Evolutionary conservation across 2,113 vertebrate species (phyloP).

Genomic region (Podilymbus podiceps): DNA sequence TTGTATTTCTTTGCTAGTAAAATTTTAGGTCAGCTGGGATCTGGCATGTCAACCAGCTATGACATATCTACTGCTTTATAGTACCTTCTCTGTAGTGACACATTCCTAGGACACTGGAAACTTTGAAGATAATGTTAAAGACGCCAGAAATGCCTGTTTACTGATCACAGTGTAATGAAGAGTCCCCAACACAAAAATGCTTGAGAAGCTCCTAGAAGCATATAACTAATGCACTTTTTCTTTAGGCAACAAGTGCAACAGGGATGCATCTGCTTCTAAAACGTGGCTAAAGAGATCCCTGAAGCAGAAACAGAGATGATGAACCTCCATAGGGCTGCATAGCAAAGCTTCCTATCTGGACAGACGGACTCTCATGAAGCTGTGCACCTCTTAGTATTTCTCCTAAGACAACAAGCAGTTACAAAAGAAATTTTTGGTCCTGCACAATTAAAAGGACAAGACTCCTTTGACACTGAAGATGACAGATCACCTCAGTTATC

Average conservation of each 20-base stretch:
- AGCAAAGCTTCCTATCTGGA: neutral
- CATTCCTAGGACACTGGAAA: neutral
- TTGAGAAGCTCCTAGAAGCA: neutral
- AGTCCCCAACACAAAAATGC: neutral
- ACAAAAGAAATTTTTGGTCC: neutral
- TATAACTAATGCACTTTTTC: neutral
- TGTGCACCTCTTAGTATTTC: neutral
- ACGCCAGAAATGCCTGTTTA: neutral
- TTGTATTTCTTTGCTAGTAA: neutral
- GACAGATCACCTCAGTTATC: neutral
- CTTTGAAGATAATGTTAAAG: neutral
- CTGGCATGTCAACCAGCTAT: neutral
- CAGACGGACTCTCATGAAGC: neutral
- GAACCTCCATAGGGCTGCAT: neutral
- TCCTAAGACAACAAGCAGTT: neutral
- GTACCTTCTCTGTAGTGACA: neutral
- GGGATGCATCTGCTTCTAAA: neutral
- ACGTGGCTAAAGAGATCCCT: neutral
- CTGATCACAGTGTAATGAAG: neutral
- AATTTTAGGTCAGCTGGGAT: neutral
- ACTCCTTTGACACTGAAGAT: neutral
- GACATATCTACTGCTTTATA: no score
- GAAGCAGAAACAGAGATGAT: neutral
- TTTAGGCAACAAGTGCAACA: neutral
- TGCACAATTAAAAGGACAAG: neutral